Conservation (phyloP, 2,113 vertebrate species). For the Ceyx margarethae region DNA sequence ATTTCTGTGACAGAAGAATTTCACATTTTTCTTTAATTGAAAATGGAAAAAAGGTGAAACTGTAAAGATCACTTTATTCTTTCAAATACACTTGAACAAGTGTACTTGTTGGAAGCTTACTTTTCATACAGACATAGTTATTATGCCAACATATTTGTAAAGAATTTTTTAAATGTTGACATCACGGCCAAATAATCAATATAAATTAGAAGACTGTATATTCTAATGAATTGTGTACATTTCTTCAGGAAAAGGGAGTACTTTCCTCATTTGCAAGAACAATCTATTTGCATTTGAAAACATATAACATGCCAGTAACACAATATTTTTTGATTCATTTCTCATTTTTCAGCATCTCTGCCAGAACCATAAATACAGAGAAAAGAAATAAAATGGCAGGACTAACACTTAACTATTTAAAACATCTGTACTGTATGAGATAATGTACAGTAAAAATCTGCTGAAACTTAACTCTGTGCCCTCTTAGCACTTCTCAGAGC, state of each 20-base stretch:
- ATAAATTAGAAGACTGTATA: background rate
- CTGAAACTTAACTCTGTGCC: background rate
- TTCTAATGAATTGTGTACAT: background rate
- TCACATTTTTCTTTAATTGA: background rate
- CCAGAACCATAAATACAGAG: background rate
- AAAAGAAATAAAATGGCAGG: background rate
- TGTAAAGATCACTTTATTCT: background rate
- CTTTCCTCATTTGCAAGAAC: background rate
- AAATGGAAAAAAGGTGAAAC: background rate
- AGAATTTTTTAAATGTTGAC: background rate
- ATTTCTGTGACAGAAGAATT: background rate
- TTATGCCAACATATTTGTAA: background rate
- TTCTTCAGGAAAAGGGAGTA: background rate
- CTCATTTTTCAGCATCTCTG: background rate
- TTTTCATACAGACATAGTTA: background rate
- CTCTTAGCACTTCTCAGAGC: background rate
- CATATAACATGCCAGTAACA: background rate
- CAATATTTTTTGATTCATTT: background rate
- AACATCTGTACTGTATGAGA: background rate
- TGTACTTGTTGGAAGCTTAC: background rate
- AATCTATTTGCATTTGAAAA: background rate
- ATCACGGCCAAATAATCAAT: background rate
- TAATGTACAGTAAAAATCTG: background rate
- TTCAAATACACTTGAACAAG: background rate
- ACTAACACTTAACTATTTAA: background rate